Evolutionary conservation across 2,888 invertebrate genomes (phyloP).

Genomic region (Ichneumoninae sp.): DNA sequence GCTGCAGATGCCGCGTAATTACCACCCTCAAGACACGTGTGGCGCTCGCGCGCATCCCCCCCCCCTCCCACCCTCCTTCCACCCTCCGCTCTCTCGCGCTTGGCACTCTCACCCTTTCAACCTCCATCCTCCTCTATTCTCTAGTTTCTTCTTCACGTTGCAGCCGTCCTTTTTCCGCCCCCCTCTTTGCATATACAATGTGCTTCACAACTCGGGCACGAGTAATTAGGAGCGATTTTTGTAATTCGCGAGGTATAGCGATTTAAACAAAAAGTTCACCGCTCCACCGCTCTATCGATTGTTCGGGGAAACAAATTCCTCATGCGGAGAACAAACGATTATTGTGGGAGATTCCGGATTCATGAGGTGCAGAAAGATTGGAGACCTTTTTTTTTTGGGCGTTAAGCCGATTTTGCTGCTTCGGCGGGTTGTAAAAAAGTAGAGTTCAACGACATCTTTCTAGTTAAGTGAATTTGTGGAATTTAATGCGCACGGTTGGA

Average conservation of each 20-base stretch:
- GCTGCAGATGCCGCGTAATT: constrained; percentile 85
- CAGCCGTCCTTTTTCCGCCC: background rate
- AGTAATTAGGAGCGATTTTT: background rate
- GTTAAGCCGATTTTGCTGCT: too few species aligned
- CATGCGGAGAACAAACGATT: too few species aligned
- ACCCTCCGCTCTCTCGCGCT: constrained; percentile 63
- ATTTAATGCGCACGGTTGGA: background rate
- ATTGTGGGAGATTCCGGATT: too few species aligned
- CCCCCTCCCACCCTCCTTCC: constrained; percentile 65
- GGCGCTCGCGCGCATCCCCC: constrained; percentile 80
- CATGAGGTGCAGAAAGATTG: too few species aligned
- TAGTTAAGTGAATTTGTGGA: background rate
- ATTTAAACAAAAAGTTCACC: background rate
- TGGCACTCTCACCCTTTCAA: constrained; percentile 55
- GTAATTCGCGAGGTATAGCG: background rate
- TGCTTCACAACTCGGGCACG: background rate
- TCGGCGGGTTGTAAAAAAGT: too few species aligned
- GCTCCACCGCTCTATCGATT: too few species aligned
- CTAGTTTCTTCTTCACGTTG: constrained; percentile 19
- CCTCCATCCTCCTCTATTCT: constrained; percentile 37
- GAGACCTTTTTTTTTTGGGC: too few species aligned
- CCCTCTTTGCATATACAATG: background rate
- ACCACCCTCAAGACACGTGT: constrained; percentile 85
- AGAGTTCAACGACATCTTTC: background rate
- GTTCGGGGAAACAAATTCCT: too few species aligned